Evolutionary conservation across 2,797 vertebrate species (phyloP).

Genomic region (Hydrolagus colliei): DNA sequence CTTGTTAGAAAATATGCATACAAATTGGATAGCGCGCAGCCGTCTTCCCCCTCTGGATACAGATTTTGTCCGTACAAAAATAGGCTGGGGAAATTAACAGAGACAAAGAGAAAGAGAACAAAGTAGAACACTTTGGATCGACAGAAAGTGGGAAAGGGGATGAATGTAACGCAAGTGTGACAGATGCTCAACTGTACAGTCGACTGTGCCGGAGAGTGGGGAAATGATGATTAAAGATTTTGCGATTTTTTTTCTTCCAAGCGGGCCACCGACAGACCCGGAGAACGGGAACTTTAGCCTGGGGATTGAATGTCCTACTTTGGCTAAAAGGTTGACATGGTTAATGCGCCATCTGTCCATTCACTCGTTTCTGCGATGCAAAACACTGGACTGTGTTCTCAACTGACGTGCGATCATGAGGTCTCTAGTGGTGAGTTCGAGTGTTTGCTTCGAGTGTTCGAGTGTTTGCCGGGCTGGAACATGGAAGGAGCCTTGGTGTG

Average conservation of each 20-base stretch:
- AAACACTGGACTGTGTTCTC: not conserved
- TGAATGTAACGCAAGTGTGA: not conserved
- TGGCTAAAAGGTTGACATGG: not conserved
- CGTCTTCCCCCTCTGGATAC: not conserved
- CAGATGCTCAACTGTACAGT: not conserved
- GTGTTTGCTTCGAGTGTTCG: not conserved
- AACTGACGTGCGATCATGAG: not conserved
- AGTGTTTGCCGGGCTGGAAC: not conserved
- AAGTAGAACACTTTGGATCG: not conserved
- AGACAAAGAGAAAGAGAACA: not conserved
- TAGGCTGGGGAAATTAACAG: not conserved
- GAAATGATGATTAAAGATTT: no score
- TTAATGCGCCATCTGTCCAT: not conserved
- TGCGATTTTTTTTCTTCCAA: not conserved
- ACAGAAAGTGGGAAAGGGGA: not conserved
- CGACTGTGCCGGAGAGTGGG: no score
- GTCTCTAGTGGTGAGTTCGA: not conserved
- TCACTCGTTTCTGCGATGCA: not conserved
- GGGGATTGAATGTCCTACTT: not conserved
- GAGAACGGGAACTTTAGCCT: not conserved
- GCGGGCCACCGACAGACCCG: not conserved
- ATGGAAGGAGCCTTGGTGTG: not conserved
- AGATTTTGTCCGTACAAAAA: not conserved
- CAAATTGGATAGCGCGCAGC: not conserved
- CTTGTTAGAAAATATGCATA: not conserved